These are phyloP conservation scores for Polypterus bichir DNA, from an alignment of 2,113 vertebrate species.

Conservation along the genomic window DNA sequence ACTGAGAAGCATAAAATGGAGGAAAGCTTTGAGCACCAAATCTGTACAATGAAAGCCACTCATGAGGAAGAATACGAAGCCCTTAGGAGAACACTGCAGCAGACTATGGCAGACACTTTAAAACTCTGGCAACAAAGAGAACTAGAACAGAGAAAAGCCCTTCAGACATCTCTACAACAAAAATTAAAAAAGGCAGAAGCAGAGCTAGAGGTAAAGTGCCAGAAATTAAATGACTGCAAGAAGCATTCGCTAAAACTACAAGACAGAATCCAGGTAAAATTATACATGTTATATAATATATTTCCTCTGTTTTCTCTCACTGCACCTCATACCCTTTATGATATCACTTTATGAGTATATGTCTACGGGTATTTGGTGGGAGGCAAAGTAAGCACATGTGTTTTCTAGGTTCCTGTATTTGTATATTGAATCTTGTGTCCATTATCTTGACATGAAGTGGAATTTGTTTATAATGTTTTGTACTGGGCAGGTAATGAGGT, in stretches of 20 bases:
- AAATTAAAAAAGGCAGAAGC: constrained; percentile 69
- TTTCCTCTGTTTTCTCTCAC: no score
- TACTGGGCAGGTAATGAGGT: no score
- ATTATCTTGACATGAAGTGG: no score
- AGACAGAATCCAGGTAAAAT: constrained; percentile 72
- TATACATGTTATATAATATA: no score
- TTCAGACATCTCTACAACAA: constrained; percentile 64
- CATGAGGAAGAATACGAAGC: constrained; percentile 51
- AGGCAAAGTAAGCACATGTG: no score
- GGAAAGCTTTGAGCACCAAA: constrained; percentile 42
- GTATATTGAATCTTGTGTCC: no score
- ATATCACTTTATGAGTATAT: no score
- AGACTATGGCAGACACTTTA: constrained; percentile 54
- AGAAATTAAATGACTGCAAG: constrained; percentile 65
- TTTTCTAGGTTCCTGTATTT: no score
- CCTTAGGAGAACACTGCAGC: constrained; percentile 52
- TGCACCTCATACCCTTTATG: no score
- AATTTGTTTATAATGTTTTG: no score
- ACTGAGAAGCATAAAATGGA: constrained; percentile 42
- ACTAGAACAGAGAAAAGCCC: constrained; percentile 58
- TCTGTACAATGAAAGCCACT: constrained; percentile 46
- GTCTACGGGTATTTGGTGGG: no score
- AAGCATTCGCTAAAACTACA: constrained; percentile 71
- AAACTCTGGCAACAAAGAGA: constrained; percentile 69
- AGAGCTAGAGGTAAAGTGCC: constrained; percentile 64